phyloP scores from a whole-genome alignment of 2,797 vertebrate species.

The Coilia nasus region DNA sequence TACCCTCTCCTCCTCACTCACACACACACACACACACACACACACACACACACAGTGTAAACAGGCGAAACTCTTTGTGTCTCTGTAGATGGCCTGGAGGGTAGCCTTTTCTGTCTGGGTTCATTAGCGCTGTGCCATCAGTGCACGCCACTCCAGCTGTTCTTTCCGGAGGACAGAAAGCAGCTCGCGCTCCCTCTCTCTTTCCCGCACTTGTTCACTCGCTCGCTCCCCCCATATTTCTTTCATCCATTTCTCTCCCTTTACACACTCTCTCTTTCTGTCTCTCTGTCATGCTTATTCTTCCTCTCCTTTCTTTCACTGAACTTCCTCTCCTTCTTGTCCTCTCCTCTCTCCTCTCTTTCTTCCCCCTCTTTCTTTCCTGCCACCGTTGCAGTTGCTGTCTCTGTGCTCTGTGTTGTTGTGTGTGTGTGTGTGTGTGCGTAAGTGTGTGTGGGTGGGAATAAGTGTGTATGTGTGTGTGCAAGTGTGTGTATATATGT shows the following conservation, averaged over 20 bases:
- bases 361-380: too few relatives aligned
- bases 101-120: background rate
- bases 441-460: too few relatives aligned
- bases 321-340: too few relatives aligned
- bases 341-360: background rate
- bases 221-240: background rate
- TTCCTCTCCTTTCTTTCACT: too few relatives aligned
- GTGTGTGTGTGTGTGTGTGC: background rate
- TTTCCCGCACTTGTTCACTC: background rate
- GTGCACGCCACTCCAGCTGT: background rate
- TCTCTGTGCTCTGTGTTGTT: slow-evolving; percentile 22
- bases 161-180: background rate
- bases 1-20: background rate
- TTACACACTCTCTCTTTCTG: background rate
- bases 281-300: background rate
- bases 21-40: slow-evolving; percentile 15
- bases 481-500: background rate
- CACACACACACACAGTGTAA: background rate
- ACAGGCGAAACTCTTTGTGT: background rate
- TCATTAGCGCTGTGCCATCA: slow-evolving; percentile 10
- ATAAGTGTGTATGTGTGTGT: background rate
- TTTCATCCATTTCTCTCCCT: background rate
- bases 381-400: slow-evolving; percentile 8
- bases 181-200: slow-evolving; percentile 2
- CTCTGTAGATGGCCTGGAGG: background rate